These are phyloP conservation scores for Eurosta solidaginis DNA, from an alignment of 1,140 invertebrate species.

Conservation along the genomic window DNA sequence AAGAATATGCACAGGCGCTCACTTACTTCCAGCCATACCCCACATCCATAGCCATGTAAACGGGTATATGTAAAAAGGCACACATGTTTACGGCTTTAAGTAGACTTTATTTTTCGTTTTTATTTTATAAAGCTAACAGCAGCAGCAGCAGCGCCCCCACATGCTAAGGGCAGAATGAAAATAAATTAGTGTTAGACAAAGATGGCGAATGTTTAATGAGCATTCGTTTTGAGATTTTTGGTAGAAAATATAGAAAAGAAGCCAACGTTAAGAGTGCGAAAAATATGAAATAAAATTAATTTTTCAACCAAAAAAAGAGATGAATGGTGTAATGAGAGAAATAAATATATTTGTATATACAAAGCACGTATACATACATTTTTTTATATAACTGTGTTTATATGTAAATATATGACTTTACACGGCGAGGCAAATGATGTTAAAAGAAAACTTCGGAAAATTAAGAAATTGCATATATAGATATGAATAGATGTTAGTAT, in stretches of 20 bases:
- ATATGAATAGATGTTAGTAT: not conserved
- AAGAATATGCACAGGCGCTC: conserved; percentile 19
- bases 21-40: conserved; percentile 1
- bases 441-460: not conserved
- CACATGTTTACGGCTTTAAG: conserved; percentile 27
- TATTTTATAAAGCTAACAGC: not conserved
- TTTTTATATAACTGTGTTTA: not conserved
- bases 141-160: not conserved
- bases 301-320: conserved; percentile 25
- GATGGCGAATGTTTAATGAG: not conserved
- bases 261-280: conserved; percentile 10
- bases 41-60: not conserved
- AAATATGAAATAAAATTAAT: conserved; percentile 36
- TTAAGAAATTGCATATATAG: not conserved
- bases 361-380: not conserved
- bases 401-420: not conserved
- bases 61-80: not conserved
- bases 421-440: not conserved
- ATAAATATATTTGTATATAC: not conserved
- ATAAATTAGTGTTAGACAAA: conserved; percentile 28
- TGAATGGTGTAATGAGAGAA: not conserved
- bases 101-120: not conserved
- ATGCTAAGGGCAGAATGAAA: not conserved
- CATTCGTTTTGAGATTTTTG: not conserved
- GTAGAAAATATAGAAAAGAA: not conserved